phyloP scores from a whole-genome alignment of 2,797 vertebrate genomes.

The Vultur gryphus region DNA sequence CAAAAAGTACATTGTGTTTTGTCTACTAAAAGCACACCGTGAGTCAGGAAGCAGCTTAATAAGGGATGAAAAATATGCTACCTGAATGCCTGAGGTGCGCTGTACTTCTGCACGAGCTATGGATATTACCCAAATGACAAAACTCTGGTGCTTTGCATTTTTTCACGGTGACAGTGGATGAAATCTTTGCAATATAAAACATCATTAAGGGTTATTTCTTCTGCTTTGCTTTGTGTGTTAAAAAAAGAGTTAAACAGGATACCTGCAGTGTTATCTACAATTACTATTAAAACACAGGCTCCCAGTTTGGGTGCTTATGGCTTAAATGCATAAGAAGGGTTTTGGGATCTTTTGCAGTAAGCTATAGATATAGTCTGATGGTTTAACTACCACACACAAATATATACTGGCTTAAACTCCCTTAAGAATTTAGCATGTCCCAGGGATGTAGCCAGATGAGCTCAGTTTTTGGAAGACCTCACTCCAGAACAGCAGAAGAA shows the following conservation, averaged over 20 bases:
- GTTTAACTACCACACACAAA: background rate
- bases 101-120: background rate
- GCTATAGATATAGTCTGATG: background rate
- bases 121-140: background rate
- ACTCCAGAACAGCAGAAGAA: background rate
- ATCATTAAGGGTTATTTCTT: background rate
- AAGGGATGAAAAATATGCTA: background rate
- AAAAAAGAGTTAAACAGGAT: background rate
- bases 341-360: background rate
- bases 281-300: background rate
- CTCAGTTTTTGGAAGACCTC: background rate
- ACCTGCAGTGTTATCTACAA: background rate
- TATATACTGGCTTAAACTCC: background rate
- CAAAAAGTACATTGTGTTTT: background rate
- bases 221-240: background rate
- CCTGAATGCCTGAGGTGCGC: background rate
- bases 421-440: background rate
- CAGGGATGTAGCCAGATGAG: background rate
- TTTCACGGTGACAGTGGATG: accelerated
- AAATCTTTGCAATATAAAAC: background rate
- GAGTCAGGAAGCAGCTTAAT: background rate
- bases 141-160: background rate
- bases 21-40: background rate
- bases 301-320: background rate
- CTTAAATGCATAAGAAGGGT: background rate